Conservation (phyloP, 2,888 invertebrate species). For the Metalampra italica region DNA sequence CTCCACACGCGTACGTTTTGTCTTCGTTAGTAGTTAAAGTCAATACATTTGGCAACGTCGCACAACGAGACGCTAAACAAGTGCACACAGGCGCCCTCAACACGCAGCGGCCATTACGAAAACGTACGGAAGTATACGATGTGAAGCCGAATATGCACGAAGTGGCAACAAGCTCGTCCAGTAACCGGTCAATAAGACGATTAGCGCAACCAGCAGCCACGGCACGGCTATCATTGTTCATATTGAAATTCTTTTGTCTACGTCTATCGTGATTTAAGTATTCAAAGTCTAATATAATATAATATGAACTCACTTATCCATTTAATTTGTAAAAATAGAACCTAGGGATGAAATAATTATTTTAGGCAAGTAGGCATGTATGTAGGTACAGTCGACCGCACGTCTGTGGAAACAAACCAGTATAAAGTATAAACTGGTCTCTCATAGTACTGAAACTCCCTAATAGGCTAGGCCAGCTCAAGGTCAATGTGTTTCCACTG, state of each 20-base stretch:
- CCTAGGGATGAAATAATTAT: too few species aligned
- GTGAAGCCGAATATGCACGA: conserved; percentile 63
- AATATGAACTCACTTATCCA: too few species aligned
- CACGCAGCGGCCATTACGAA: conserved; percentile 71
- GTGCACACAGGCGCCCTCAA: conserved; percentile 75
- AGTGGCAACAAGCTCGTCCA: conserved; percentile 72
- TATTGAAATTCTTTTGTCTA: conserved; percentile 55
- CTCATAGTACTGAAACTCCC: too few species aligned
- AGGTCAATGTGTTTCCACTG: too few species aligned
- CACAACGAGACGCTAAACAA: conserved; percentile 76
- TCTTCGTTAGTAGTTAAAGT: conserved; percentile 71
- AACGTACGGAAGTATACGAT: conserved; percentile 60
- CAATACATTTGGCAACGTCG: conserved; percentile 79
- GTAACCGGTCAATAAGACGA: conserved; percentile 77
- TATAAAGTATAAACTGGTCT: too few species aligned
- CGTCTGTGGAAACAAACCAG: too few species aligned
- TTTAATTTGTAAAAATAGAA: too few species aligned
- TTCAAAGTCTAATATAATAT: too few species aligned
- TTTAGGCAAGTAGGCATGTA: too few species aligned
- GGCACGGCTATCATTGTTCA: conserved; percentile 37
- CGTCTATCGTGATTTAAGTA: conserved; percentile 3
- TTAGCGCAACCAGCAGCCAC: conserved; percentile 59
- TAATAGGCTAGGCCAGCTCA: too few species aligned
- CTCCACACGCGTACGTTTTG: conserved; percentile 76
- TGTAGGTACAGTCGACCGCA: too few species aligned